Percentiles rank a stretch among this genome's conserved stretches.
Conservation (phyloP, 2,888 invertebrate species). For the Hirtodrosophila histrioides region DNA sequence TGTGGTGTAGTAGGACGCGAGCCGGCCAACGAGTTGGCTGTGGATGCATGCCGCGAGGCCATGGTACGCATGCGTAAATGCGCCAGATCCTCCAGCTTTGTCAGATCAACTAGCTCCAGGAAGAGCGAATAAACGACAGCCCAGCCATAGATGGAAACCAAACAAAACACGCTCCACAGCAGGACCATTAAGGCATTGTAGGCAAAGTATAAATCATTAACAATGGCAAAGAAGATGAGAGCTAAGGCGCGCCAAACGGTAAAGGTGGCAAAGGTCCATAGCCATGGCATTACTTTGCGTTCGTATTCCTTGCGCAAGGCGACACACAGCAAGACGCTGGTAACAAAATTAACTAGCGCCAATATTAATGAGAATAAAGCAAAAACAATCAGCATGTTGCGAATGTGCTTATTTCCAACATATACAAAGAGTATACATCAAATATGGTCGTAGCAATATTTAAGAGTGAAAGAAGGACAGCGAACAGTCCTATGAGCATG, state of each 20-base stretch:
- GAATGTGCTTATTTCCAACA: slow-evolving; percentile 94
- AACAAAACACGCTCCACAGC: slow-evolving; percentile 90
- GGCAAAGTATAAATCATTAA: slow-evolving; percentile 95
- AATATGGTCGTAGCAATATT: slow-evolving; percentile 92
- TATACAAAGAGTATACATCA: slow-evolving; percentile 96
- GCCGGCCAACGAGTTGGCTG: slow-evolving; percentile 94
- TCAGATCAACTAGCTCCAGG: slow-evolving; percentile 92
- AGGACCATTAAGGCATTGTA: slow-evolving; percentile 94
- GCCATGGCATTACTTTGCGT: slow-evolving; percentile 93
- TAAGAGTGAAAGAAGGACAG: slow-evolving; percentile 92
- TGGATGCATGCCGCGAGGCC: slow-evolving; percentile 92
- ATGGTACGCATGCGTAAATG: slow-evolving; percentile 96
- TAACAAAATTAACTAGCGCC: slow-evolving; percentile 89
- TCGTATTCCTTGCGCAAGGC: slow-evolving; percentile 95
- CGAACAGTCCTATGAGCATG: slow-evolving; percentile 90
- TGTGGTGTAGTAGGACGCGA: slow-evolving; percentile 96
- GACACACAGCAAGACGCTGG: slow-evolving; percentile 91
- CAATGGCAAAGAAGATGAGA: slow-evolving; percentile 93
- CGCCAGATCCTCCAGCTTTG: slow-evolving; percentile 95
- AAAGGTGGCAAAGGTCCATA: slow-evolving; percentile 92
- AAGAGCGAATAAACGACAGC: slow-evolving; percentile 94
- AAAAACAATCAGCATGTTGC: slow-evolving; percentile 93
- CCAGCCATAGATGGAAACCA: slow-evolving; percentile 92
- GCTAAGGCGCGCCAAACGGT: slow-evolving; percentile 91
- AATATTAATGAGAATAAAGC: slow-evolving; percentile 92